Conservation (phyloP, 1,140 invertebrate genomes). For the Parapsyche elsis region DNA sequence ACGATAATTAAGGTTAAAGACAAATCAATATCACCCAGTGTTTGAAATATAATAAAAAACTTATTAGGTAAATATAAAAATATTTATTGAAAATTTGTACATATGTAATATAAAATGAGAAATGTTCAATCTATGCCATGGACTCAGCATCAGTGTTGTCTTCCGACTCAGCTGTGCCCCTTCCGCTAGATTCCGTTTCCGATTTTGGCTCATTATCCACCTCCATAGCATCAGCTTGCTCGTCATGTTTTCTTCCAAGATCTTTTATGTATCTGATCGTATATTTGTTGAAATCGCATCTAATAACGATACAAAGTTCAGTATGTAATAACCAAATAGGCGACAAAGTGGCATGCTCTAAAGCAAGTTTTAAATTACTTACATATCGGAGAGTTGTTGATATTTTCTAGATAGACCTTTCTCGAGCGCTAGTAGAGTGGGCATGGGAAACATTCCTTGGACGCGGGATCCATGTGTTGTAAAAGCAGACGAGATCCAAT, state of each 20-base stretch:
- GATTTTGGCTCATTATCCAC: slow-evolving; percentile 58
- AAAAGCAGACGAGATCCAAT: slow-evolving; percentile 80
- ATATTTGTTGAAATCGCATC: slow-evolving; percentile 86
- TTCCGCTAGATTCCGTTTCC: slow-evolving; percentile 60
- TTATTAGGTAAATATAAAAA: slow-evolving; percentile 6
- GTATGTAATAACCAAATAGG: not conserved
- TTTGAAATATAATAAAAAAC: slow-evolving; percentile 8
- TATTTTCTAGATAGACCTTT: slow-evolving; percentile 85
- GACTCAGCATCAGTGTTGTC: slow-evolving; percentile 55
- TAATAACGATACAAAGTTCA: slow-evolving; percentile 66
- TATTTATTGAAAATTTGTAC: slow-evolving; percentile 20
- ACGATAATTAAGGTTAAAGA: slow-evolving; percentile 6
- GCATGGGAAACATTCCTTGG: slow-evolving; percentile 68
- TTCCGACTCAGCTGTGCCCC: slow-evolving; percentile 61
- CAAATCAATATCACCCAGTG: not conserved
- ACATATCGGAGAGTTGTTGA: slow-evolving; percentile 88
- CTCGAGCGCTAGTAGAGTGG: slow-evolving; percentile 78
- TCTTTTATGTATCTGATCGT: slow-evolving; percentile 74
- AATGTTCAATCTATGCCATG: slow-evolving; percentile 22
- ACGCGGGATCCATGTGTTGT: slow-evolving; percentile 68
- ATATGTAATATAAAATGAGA: not conserved
- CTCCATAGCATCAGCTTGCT: slow-evolving; percentile 48
- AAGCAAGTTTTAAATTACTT: slow-evolving; percentile 60
- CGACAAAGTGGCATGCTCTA: not conserved
- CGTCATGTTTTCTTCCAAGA: slow-evolving; percentile 65